These are phyloP conservation scores for Strix occidentalis DNA, from an alignment of 2,797 vertebrate genomes.

Conservation along the genomic window DNA sequence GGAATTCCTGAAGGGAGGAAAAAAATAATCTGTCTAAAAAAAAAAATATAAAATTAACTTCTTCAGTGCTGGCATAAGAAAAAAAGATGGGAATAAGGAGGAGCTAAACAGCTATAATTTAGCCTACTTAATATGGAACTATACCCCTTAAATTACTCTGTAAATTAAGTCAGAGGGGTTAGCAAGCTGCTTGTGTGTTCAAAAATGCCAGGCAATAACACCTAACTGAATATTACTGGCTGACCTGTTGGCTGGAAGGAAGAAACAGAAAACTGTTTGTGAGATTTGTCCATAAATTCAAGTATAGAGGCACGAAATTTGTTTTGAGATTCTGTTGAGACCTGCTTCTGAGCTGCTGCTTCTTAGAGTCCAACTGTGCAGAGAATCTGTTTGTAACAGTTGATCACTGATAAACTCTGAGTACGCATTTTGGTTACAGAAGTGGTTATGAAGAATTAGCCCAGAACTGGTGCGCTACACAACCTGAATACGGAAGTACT, in stretches of 20 bases:
- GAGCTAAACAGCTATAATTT: not conserved
- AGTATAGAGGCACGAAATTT: not conserved
- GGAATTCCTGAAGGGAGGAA: not conserved
- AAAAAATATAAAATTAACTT: not conserved
- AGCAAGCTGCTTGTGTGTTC: not conserved
- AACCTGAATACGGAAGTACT: not conserved
- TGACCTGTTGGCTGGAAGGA: not conserved
- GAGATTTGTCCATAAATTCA: not conserved
- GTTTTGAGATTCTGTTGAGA: not conserved
- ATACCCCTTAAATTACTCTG: not conserved
- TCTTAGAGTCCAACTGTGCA: not conserved
- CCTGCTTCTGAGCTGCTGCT: not conserved
- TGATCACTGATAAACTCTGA: not conserved
- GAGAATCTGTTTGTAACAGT: not conserved
- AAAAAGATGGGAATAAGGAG: not conserved
- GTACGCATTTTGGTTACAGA: not conserved
- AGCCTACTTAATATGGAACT: not conserved
- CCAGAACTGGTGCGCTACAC: not conserved
- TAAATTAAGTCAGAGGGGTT: not conserved
- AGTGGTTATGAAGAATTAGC: not conserved
- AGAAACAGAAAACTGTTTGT: not conserved
- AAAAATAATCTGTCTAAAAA: not conserved
- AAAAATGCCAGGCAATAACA: not conserved
- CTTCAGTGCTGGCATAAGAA: not conserved
- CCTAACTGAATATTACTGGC: not conserved